Evolutionary conservation across 2,888 invertebrate species (phyloP), one percentile per base, ranked within the genome.

Genomic region (Thera britannica): DNA sequence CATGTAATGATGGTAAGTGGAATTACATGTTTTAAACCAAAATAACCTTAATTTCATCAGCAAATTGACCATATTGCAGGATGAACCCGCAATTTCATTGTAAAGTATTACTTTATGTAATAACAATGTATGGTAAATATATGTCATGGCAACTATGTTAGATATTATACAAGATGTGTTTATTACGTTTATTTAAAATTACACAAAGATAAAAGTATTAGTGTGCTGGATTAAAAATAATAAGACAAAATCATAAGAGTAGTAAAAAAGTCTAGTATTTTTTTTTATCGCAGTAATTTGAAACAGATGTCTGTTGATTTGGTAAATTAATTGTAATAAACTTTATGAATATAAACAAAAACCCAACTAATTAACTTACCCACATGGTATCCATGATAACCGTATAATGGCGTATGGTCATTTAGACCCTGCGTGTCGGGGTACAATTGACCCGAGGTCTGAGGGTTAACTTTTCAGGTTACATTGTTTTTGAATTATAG

Each of bases 351-450:
- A 56, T 55, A 65, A 52, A 61, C 46, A 59, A 35, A n/a, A 69
- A 58, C 67, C 44, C 46, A 62, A 66, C 60, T 73, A 71, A 75
- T 72, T 73, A 72, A 65, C 57, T 68, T 51, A 62, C 69, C 72
- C 71, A 75, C 73, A 66, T 70, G 71, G 65, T 67, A 67, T 60
- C 57, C 71, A 68, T 71, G 72, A 71, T 69, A 72, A 68, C 62
- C 73, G 72, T 63, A 68, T 71, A 67, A 58, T 59, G 58, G 66
- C 52, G 62, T 65, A 62, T 67, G 71, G 67, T 71, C 65, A 71
- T 67, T 67, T 67, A 59, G 64, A 55, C 63, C 66, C 67, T 71
- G 75, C 72, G 73, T 70, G 73, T 71, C 68, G 49, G 66, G 63
- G 11, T 44, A 65, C 66, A 70, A 73, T 73, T 75, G 75, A 71